Conservation (phyloP, 2,113 vertebrate genomes). For the Microcebus jonahi region DNA sequence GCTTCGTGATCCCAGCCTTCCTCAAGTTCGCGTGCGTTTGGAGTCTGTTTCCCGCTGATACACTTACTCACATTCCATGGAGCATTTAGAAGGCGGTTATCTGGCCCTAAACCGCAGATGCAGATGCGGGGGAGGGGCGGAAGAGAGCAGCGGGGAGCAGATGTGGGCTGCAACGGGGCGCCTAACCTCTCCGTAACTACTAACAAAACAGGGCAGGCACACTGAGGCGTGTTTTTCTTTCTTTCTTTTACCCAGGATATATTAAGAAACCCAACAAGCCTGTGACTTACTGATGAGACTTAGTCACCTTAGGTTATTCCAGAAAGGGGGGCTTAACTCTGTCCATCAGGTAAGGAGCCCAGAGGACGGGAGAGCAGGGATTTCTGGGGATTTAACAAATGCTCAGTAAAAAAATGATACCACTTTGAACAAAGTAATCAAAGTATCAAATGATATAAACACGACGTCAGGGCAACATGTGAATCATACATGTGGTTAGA, state of each 20-base stretch:
- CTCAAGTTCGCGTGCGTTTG: too few relatives aligned
- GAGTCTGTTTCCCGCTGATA: accelerated
- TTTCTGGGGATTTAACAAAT: slow-evolving; percentile 31
- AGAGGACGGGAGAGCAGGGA: accelerated
- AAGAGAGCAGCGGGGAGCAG: not conserved
- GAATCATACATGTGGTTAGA: slow-evolving; percentile 60
- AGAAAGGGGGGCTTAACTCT: not conserved
- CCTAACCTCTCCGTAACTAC: accelerated
- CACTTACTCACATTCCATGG: not conserved
- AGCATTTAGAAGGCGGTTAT: not conserved
- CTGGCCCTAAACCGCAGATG: not conserved
- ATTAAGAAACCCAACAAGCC: not conserved
- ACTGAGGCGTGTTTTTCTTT: not conserved
- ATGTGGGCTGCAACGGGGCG: accelerated
- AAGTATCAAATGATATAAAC: slow-evolving; percentile 56
- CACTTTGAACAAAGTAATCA: slow-evolving; percentile 64
- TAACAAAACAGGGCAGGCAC: not conserved
- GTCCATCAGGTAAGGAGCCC: not conserved
- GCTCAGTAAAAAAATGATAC: slow-evolving; percentile 61
- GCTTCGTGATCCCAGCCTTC: not conserved
- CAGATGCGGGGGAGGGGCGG: not conserved
- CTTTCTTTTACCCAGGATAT: not conserved
- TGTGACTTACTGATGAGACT: not conserved
- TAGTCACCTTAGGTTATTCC: not conserved
- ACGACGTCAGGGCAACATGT: not conserved